Percentiles rank a stretch among this genome's conserved stretches.
Evolutionary conservation across 2,113 vertebrate genomes (phyloP).

Genomic region (Cololabis saira): DNA sequence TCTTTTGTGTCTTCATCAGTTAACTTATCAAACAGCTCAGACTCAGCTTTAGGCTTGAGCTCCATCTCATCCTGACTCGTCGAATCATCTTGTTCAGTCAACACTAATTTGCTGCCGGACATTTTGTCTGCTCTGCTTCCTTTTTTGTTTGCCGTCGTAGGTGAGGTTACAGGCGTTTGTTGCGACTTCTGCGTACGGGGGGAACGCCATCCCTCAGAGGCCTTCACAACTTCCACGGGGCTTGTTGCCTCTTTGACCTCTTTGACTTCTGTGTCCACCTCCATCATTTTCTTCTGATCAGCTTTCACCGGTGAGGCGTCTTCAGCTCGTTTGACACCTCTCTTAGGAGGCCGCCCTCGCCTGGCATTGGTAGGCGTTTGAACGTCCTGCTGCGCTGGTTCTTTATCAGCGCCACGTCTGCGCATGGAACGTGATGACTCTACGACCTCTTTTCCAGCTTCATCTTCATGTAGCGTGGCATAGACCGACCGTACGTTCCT

Average conservation of each 20-base stretch:
- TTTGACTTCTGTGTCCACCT: conserved; percentile 85
- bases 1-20: conserved; percentile 65
- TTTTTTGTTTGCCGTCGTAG: conserved; percentile 83
- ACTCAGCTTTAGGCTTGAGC: conserved; percentile 59
- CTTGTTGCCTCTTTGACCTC: conserved; percentile 84
- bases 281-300: conserved; percentile 78
- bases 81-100: conserved; percentile 71
- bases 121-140: conserved; percentile 83
- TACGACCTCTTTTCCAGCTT: conserved; percentile 84
- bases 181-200: conserved; percentile 86
- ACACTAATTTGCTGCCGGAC: conserved; percentile 56
- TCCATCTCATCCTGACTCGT: conserved; percentile 56
- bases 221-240: conserved; percentile 82
- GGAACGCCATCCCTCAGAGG: conserved; percentile 81
- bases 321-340: conserved; percentile 85
- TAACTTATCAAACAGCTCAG: conserved; percentile 74
- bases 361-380: conserved; percentile 79
- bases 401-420: conserved; percentile 88
- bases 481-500: conserved; percentile 95
- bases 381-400: conserved; percentile 82
- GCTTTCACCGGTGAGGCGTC: conserved; percentile 85
- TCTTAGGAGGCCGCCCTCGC: conserved; percentile 92
- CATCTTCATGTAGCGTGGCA: conserved; percentile 89
- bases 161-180: conserved; percentile 66
- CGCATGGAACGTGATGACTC: conserved; percentile 89